Evolutionary conservation across 2,797 vertebrate species (phyloP).

Genomic region (Hoplostethus atlanticus): DNA sequence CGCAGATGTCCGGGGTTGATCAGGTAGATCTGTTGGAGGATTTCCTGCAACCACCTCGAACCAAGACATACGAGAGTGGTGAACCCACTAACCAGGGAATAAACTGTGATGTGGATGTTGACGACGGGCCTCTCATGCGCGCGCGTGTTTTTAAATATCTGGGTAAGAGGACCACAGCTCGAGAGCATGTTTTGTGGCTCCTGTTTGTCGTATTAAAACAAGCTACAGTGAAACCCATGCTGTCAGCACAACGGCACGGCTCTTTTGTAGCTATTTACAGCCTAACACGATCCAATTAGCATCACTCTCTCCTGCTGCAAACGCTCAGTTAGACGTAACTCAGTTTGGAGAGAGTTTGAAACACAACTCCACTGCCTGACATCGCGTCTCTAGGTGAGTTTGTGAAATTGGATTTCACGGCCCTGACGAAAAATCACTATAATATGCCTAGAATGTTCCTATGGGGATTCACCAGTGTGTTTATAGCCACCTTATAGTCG

Average conservation of each 20-base stretch:
- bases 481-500: background rate
- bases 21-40: background rate
- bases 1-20: background rate
- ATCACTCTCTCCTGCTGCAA: conserved; percentile 30
- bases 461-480: background rate
- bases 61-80: background rate
- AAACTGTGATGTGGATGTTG: background rate
- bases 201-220: conserved; percentile 48
- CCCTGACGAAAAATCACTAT: no score
- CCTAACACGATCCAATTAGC: conserved; percentile 45
- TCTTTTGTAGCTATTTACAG: conserved; percentile 45
- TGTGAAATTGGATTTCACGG: conserved; percentile 17
- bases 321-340: conserved; percentile 37
- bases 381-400: conserved; percentile 47
- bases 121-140: background rate
- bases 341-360: conserved; percentile 16
- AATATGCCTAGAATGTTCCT: no score
- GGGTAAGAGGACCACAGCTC: background rate
- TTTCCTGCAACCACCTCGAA: background rate
- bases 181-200: conserved; percentile 11
- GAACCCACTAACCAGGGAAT: background rate
- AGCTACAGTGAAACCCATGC: conserved; percentile 46
- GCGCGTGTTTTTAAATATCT: background rate
- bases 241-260: conserved; percentile 34
- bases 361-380: conserved; percentile 36